Percentiles rank a stretch among this genome's conserved stretches.
These are phyloP conservation scores for Macrochelys suwanniensis DNA, from an alignment of 2,797 vertebrate genomes.

Conservation along the genomic window DNA sequence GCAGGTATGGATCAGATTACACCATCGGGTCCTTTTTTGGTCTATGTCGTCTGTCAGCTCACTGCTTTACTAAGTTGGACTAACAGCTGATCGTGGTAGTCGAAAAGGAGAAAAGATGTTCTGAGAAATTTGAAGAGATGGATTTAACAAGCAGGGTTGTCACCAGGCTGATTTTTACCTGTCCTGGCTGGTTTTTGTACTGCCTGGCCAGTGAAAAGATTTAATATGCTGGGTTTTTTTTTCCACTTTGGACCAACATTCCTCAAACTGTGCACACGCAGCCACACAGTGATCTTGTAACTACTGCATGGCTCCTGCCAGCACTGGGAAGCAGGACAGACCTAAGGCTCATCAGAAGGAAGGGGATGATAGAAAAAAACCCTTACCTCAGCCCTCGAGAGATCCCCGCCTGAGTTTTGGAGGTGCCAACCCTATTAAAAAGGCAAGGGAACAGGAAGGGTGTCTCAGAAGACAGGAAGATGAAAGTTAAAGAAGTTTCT, in stretches of 20 bases:
- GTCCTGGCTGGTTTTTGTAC: background rate
- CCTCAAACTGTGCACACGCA: background rate
- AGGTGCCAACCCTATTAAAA: background rate
- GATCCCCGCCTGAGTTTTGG: background rate
- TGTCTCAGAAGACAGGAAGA: background rate
- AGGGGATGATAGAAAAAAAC: background rate
- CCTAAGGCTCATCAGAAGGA: too few species aligned
- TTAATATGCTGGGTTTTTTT: background rate
- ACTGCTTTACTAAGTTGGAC: background rate
- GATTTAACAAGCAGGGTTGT: background rate
- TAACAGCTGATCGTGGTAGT: slow-evolving; percentile 22
- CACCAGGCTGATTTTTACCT: background rate
- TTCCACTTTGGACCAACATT: background rate
- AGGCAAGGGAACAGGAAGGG: background rate
- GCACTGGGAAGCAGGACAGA: background rate
- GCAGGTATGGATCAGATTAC: background rate
- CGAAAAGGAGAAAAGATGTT: background rate
- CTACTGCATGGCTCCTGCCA: background rate
- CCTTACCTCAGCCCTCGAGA: background rate
- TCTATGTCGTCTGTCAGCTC: background rate
- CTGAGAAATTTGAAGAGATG: slow-evolving; percentile 17
- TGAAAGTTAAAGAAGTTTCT: background rate
- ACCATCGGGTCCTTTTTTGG: background rate
- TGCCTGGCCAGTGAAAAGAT: background rate
- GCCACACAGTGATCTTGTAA: background rate